phyloP scores from a whole-genome alignment of 2,888 invertebrate species.

The Hipparchia sbordonii region DNA sequence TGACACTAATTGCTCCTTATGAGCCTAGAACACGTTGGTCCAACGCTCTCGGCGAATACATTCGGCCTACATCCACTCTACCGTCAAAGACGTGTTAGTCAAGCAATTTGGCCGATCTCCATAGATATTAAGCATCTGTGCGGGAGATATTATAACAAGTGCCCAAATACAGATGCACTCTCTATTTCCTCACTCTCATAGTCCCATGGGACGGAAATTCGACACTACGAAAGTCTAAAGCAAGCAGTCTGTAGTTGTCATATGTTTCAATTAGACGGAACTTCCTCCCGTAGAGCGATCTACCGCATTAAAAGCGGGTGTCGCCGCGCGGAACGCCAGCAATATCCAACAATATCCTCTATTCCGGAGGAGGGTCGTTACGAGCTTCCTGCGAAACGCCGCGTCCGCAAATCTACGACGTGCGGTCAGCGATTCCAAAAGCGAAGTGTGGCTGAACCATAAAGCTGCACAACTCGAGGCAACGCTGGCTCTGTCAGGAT shows the following conservation, averaged over 20 bases:
- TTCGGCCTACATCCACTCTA: background rate
- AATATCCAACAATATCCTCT: constrained; percentile 59
- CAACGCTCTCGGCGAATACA: background rate
- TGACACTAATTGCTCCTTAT: too few relatives aligned
- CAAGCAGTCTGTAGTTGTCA: constrained; percentile 49
- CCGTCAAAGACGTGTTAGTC: too few relatives aligned
- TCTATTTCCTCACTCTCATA: too few relatives aligned
- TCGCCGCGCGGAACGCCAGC: constrained; percentile 56
- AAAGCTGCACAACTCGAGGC: constrained; percentile 28
- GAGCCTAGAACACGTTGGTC: too few relatives aligned
- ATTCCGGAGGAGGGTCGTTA: constrained; percentile 69
- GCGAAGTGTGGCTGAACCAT: constrained; percentile 71
- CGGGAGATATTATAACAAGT: too few relatives aligned
- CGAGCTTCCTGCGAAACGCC: constrained; percentile 66
- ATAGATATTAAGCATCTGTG: too few relatives aligned
- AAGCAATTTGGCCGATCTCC: too few relatives aligned
- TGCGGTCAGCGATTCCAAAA: constrained; percentile 48
- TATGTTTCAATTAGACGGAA: constrained; percentile 62
- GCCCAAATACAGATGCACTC: too few relatives aligned
- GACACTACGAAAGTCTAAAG: background rate
- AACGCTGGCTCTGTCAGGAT: background rate
- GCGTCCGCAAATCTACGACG: constrained; percentile 55
- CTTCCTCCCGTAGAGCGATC: constrained; percentile 55
- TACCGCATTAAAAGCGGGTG: constrained; percentile 57
- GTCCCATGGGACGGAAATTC: too few relatives aligned